Evolutionary conservation across 2,797 vertebrate species (phyloP), one percentile per base, ranked within the genome.

Genomic region (Crenuchus spilurus): DNA sequence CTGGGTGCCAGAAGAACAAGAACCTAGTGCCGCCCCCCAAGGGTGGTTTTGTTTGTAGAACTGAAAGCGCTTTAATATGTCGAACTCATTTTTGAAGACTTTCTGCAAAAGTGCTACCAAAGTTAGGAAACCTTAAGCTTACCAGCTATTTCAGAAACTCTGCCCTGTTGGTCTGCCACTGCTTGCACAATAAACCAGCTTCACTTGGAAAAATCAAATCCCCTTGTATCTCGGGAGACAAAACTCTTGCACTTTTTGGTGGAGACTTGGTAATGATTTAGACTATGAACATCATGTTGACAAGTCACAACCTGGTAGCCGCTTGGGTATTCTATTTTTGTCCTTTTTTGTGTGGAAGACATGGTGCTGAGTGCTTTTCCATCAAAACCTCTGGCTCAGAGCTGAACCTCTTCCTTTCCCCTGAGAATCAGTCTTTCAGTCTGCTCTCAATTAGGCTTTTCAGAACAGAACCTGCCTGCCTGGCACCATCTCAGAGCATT

Each of bases 11-110:
- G 82, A 85, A 85, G 80, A 82, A 88, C 85, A 84, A 89, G 87
- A 81, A 91, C 89, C 88, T 90, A 90, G 86, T 80, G 85, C 87
- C 79, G 80, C 82, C 87, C 88, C 90, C 91, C 88, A 86, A 90
- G 46, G 87, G 86, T 83, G 87, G 83, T 88, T 85, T 84, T 81
- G 82, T 85, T 82, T 86, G 87, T 84, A 87, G 80, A 84, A 74
- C 71, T 79, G 54, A 80, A 88, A 88, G 84, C 87, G 85, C 85
- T 87, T 90, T 84, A 81, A 87, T 86, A 90, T 90, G 86, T 84
- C 64, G 76, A 87, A 82, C 84, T 83, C 80, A 86, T 83, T 86
- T 88, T 80, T 87, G 80, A 74, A 81, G 77, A 86, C 80, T 85
- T 46, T 65, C 60, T 75, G 33, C 58, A 49, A 52, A 72, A 70